Evolutionary conservation across 2,797 vertebrate species (phyloP).

Genomic region (Galago senegalensis): DNA sequence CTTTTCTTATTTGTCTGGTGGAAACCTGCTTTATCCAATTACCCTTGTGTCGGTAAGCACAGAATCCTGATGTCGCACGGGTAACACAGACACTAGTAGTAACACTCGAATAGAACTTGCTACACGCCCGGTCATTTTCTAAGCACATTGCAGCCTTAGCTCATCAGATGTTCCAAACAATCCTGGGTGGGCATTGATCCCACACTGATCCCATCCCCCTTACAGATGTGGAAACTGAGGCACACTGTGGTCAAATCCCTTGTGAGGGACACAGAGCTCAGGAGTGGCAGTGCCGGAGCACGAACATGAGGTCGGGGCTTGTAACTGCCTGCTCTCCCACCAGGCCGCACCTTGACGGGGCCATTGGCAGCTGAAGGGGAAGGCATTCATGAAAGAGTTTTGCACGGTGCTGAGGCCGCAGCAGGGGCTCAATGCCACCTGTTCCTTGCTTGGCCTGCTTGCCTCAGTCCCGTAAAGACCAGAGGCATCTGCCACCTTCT

Average conservation of each 20-base stretch:
- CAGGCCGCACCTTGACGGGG: fast-evolving
- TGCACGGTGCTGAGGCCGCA: fast-evolving
- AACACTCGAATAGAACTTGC: fast-evolving
- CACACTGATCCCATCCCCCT: fast-evolving
- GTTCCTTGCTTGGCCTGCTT: background rate
- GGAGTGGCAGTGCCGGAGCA: fast-evolving
- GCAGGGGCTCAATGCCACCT: background rate
- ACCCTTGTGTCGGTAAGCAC: fast-evolving
- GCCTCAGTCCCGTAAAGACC: background rate
- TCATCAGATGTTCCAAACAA: fast-evolving
- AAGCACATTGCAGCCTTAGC: fast-evolving
- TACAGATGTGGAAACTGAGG: background rate
- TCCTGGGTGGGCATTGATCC: fast-evolving
- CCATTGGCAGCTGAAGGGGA: background rate
- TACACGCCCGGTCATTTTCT: fast-evolving
- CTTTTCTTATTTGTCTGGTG: fast-evolving
- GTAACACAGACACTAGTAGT: fast-evolving
- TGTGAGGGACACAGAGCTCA: background rate
- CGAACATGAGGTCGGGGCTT: fast-evolving
- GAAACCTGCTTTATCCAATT: background rate
- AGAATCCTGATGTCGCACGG: fast-evolving
- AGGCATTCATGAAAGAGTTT: fast-evolving
- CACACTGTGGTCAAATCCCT: fast-evolving
- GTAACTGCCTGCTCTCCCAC: fast-evolving
- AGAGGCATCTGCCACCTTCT: background rate